Evolutionary conservation across 64 coral and sea anemone genomes (phyloP), one percentile per base, ranked within the genome.

Genomic region (Stichodactyla mertensii): DNA sequence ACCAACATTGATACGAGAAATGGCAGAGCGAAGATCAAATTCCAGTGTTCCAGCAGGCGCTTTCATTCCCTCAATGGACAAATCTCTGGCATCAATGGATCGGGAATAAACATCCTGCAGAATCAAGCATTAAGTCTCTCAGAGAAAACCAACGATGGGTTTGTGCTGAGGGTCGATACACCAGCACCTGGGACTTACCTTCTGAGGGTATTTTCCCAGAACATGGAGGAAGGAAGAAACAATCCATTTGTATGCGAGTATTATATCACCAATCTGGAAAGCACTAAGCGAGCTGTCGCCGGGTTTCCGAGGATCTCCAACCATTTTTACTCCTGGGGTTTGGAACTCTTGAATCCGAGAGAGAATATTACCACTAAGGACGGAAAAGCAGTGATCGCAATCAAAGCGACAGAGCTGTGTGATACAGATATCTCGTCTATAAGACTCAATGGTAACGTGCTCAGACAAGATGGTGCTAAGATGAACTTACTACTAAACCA

Each of bases 1-100:
- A 64, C 52, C 51, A 92, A 92, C 79, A 92, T 92, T 28, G 84
- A 92, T 52, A 87, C 85, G 0, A 87, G 28, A 51, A 52, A 70
- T 60, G 90, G 90, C 26, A 66, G 71, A 52, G 86, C 84, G 8
- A 28, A 64, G 2, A 69, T 92, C 51, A 27, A 13, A 14, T 64
- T 92, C 9, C 61, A 51, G n/a, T 92, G 85, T 22, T 51, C 27
- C 20, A 87, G 61, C 18, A 82, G 79, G 31, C 84, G 64, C 7
- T 92, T 87, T 64, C 15, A 23, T 11, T 69, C 52, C 13, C 60
- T 92, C 20, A 11, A 10, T 26, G 86, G 58, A 16, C 64, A 77
- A 14, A 26, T 92, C 7, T 28, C 6, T 14, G 77, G 62, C 54
- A 45, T 16, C 0, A 64, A 36, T 64, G 55, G 24, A 14, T 54